phyloP scores from a whole-genome alignment of 1,140 invertebrate genomes.

The Leptoteleia sp. region DNA sequence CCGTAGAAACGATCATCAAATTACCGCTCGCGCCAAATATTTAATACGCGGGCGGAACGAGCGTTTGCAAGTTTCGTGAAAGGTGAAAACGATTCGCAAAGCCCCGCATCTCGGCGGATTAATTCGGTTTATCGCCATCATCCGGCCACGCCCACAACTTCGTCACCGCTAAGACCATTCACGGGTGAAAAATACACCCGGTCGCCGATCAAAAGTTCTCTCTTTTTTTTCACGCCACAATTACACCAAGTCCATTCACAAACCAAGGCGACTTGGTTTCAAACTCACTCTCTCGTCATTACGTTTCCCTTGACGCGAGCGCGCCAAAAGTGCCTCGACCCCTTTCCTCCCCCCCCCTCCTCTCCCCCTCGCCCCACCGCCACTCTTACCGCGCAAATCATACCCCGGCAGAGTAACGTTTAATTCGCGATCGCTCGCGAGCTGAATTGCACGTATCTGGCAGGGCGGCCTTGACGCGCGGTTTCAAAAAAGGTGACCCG shows the following conservation, averaged over 20 bases:
- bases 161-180: no score
- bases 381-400: conserved; percentile 25
- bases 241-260: conserved; percentile 26
- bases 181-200: no score
- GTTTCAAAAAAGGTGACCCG: conserved; percentile 42
- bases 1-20: neutral
- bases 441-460: conserved; percentile 18
- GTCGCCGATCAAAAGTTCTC: conserved; percentile 4
- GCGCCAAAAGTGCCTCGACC: no score
- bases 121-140: conserved; percentile 15
- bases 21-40: neutral
- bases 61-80: neutral
- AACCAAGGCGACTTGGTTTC: conserved; percentile 16
- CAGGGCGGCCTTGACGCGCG: conserved; percentile 28
- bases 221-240: conserved; percentile 6
- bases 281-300: no score
- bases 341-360: no score
- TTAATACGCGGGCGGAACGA: neutral
- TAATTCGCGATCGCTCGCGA: neutral
- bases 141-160: conserved; percentile 16
- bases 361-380: no score
- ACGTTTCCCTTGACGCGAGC: no score
- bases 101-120: neutral
- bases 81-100: conserved; percentile 1
- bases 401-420: no score